A percentile compares a stretch with the other conserved stretches of the same genome.
Evolutionary conservation across 2,888 invertebrate species (phyloP).

Genomic region (Mellilla xanthometata): DNA sequence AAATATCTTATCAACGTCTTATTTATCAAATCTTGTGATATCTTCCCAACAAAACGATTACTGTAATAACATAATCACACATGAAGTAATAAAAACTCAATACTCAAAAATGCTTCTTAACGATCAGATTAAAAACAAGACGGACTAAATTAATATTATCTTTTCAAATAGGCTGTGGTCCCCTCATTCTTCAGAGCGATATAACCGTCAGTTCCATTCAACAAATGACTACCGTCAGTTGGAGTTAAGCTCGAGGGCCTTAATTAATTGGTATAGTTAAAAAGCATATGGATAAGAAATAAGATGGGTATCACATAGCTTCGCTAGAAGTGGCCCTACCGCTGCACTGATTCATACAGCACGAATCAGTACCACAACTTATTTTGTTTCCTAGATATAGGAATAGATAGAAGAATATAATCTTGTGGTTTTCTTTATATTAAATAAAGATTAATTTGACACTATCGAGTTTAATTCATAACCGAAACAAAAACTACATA

Average conservation of each 20-base stretch:
- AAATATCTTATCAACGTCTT: no score
- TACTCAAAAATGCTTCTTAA: constrained; percentile 2
- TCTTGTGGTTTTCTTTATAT: no score
- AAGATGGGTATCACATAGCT: constrained; percentile 54
- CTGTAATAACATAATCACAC: constrained; percentile 1
- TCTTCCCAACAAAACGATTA: no score
- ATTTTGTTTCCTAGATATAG: no score
- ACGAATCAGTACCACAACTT: constrained; percentile 3
- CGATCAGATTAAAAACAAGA: constrained; percentile 9
- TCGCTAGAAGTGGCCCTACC: constrained; percentile 49
- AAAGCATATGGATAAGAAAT: constrained; percentile 42
- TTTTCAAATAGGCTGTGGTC: constrained; percentile 23
- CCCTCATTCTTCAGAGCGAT: constrained; percentile 43
- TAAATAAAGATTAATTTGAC: no score
- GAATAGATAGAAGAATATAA: no score
- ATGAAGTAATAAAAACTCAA: constrained; percentile 1
- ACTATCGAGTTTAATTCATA: no score
- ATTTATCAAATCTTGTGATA: no score
- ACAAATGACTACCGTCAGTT: constrained; percentile 63
- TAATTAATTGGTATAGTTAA: constrained; percentile 71
- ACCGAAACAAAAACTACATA: no score
- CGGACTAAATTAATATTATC: constrained; percentile 28
- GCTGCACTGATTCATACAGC: not conserved
- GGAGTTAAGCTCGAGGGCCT: constrained; percentile 29
- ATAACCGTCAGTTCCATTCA: constrained; percentile 45